Conservation (phyloP, 2,888 invertebrate genomes). For the Melinaea marsaeus region DNA sequence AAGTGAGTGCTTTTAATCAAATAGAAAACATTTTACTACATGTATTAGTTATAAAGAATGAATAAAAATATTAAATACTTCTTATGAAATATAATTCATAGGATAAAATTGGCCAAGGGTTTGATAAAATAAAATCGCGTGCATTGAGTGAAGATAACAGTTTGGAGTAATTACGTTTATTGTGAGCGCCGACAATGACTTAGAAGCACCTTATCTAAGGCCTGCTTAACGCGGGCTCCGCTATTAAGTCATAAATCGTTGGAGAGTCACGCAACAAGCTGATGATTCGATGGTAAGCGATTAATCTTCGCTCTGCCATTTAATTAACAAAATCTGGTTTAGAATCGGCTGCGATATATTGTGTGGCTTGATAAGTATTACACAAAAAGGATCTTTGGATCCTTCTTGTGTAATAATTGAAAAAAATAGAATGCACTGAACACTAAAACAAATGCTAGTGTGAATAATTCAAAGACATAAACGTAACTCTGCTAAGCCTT, state of each 20-base stretch:
- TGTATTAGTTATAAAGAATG: too few relatives aligned
- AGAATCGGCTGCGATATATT: slow-evolving; percentile 11
- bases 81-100: neutral
- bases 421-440: too few relatives aligned
- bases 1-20: too few relatives aligned
- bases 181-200: slow-evolving; percentile 78
- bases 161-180: slow-evolving; percentile 77
- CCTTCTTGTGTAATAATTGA: too few relatives aligned
- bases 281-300: slow-evolving; percentile 66
- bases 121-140: slow-evolving; percentile 71
- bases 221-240: slow-evolving; percentile 72
- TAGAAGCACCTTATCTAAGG: slow-evolving; percentile 76
- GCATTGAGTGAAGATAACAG: slow-evolving; percentile 67
- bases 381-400: neutral
- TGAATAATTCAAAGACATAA: too few relatives aligned
- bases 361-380: slow-evolving; percentile 2
- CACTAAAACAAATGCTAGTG: too few relatives aligned
- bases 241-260: slow-evolving; percentile 77
- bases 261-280: slow-evolving; percentile 69
- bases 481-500: too few relatives aligned
- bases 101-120: slow-evolving; percentile 20
- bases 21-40: too few relatives aligned
- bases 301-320: slow-evolving; percentile 67
- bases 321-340: slow-evolving; percentile 50
- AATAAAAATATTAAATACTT: too few relatives aligned